Percentiles rank a stretch among this genome's conserved stretches.
phyloP scores from a whole-genome alignment of 2,888 invertebrate genomes.

The Hemistola chrysoprasaria region DNA sequence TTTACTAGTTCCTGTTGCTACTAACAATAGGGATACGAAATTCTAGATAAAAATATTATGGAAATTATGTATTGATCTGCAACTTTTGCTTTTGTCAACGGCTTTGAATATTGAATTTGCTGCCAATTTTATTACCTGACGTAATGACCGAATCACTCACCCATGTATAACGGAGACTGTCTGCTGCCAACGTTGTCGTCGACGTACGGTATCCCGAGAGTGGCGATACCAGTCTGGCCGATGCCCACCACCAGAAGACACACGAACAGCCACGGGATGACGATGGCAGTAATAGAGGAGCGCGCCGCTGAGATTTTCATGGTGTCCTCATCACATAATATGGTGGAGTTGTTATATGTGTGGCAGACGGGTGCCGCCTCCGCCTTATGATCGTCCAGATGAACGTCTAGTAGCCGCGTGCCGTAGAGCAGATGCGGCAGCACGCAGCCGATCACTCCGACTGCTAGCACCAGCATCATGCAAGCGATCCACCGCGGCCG shows the following conservation, averaged over 20 bases:
- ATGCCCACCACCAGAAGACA: conserved; percentile 94
- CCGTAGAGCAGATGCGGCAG: conserved; percentile 94
- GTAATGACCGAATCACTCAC: conserved; percentile 75
- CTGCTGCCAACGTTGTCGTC: conserved; percentile 96
- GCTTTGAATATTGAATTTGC: too few species aligned
- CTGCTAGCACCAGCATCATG: conserved; percentile 94
- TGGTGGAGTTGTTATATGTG: conserved; percentile 45
- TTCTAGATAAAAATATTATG: too few species aligned
- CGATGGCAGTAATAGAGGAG: conserved; percentile 89
- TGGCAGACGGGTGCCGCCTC: conserved; percentile 64
- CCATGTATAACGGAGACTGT: conserved; percentile 95
- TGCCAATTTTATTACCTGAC: too few species aligned
- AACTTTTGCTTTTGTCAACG: too few species aligned
- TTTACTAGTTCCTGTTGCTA: conserved; percentile 38
- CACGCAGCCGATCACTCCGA: conserved; percentile 93
- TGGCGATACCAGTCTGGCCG: conserved; percentile 96
- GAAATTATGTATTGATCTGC: too few species aligned
- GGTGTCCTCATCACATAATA: conserved; percentile 82
- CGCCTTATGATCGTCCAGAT: conserved; percentile 56
- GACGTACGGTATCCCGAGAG: conserved; percentile 95
- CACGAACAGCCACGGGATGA: conserved; percentile 93
- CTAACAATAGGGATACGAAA: conserved; percentile 24
- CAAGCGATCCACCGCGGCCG: conserved; percentile 96
- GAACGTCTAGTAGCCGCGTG: conserved; percentile 83
- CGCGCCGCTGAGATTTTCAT: conserved; percentile 86